phyloP scores from a whole-genome alignment of 2,113 vertebrate species.

The Corydoras sp. region DNA sequence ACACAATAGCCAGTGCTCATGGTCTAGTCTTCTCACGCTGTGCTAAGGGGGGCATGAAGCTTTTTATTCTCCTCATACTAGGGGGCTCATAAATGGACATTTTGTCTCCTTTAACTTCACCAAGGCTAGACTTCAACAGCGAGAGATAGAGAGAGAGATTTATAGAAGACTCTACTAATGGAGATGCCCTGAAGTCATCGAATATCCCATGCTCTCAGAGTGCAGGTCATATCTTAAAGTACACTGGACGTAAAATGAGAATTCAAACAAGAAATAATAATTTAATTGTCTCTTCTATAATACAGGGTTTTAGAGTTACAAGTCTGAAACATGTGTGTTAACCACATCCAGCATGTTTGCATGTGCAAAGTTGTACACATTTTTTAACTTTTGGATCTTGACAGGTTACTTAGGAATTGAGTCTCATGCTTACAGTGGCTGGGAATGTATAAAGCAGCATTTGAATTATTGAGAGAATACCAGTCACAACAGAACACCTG shows the following conservation, averaged over 20 bases:
- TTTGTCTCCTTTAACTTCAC: slow-evolving; percentile 31
- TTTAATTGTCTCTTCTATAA: no score
- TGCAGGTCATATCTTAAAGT: background rate
- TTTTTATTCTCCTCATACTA: background rate
- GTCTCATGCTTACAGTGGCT: slow-evolving; percentile 9
- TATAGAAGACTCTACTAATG: background rate
- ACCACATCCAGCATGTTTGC: slow-evolving; percentile 1
- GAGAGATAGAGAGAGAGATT: slow-evolving; percentile 24
- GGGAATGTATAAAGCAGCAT: slow-evolving; percentile 10
- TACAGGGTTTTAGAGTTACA: no score
- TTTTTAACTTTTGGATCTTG: background rate
- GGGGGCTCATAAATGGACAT: background rate
- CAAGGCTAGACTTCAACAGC: slow-evolving; percentile 41
- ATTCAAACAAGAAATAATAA: no score
- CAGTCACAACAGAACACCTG: slow-evolving; percentile 14
- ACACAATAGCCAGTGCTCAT: slow-evolving; percentile 32
- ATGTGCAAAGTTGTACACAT: background rate
- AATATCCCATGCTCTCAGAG: slow-evolving; percentile 10
- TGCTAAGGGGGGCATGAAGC: background rate
- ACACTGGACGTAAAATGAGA: no score
- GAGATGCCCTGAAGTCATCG: no score
- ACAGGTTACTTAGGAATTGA: background rate
- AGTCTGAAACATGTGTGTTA: no score
- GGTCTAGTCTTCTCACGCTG: slow-evolving; percentile 8
- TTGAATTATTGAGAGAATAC: slow-evolving; percentile 15